Percentiles rank a stretch among this genome's conserved stretches.
These are phyloP conservation scores for Pangasius mekongensis DNA, from an alignment of 2,797 vertebrate genomes.

Conservation along the genomic window DNA sequence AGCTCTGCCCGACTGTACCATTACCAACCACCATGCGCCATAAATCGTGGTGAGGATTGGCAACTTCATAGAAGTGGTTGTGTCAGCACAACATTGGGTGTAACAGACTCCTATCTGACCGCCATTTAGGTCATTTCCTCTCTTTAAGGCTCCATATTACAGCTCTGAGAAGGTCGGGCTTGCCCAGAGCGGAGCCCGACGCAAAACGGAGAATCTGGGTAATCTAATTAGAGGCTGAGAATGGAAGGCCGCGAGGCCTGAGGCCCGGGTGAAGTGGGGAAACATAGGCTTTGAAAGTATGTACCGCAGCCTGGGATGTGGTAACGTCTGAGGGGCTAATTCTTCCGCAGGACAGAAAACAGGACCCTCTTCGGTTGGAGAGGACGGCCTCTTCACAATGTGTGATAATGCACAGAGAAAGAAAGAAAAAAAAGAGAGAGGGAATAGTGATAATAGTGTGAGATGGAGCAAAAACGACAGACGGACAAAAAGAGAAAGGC, in stretches of 20 bases:
- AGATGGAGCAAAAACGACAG: constrained; percentile 50
- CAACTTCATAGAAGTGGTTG: constrained; percentile 69
- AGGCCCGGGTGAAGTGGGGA: constrained; percentile 69
- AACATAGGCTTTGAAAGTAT: constrained; percentile 71
- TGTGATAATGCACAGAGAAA: constrained; percentile 58
- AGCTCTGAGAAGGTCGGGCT: constrained; percentile 69
- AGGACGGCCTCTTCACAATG: constrained; percentile 67
- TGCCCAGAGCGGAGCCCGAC: constrained; percentile 71
- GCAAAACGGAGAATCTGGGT: constrained; percentile 73
- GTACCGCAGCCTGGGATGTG: constrained; percentile 79
- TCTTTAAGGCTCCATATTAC: constrained; percentile 75
- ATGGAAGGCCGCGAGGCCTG: constrained; percentile 72
- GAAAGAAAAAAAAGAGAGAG: constrained; percentile 39
- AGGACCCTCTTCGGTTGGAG: constrained; percentile 66
- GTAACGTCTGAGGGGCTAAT: constrained; percentile 82
- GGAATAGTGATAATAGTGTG: constrained; percentile 16
- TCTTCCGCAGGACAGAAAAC: constrained; percentile 79
- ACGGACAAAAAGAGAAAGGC: constrained; percentile 60
- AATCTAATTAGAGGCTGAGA: constrained; percentile 82
- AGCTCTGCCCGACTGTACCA: constrained; percentile 62
- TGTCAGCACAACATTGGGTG: constrained; percentile 77
- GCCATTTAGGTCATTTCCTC: constrained; percentile 80
- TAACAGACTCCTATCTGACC: constrained; percentile 78
- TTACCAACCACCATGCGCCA: constrained; percentile 59
- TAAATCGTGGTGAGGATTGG: constrained; percentile 64